Conservation (phyloP, 2,113 vertebrate species). For the Rhinoptilus africanus region DNA sequence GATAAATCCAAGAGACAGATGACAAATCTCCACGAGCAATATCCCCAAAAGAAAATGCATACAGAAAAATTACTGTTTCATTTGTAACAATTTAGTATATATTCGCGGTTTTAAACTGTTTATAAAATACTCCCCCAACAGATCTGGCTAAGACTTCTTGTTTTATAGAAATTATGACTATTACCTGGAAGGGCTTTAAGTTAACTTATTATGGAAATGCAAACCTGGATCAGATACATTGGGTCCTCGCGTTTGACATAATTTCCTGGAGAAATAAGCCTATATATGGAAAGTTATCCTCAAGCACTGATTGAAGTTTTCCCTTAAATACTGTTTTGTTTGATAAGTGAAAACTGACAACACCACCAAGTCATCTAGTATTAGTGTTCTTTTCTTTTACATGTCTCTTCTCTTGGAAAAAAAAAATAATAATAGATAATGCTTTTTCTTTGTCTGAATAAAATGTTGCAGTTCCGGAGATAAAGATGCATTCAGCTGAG, state of each 20-base stretch:
- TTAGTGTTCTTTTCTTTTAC: slow-evolving; percentile 50
- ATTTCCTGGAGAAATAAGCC: neutral
- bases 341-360: slow-evolving; percentile 42
- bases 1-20: neutral
- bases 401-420: slow-evolving; percentile 10
- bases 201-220: neutral
- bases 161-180: neutral
- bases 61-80: neutral
- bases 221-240: neutral
- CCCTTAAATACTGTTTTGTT: slow-evolving; percentile 51
- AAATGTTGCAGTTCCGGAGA: slow-evolving; percentile 83
- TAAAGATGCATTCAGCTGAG: slow-evolving; percentile 82
- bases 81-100: neutral
- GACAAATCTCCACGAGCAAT: neutral
- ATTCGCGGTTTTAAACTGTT: neutral
- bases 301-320: neutral
- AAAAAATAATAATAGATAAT: slow-evolving; percentile 58
- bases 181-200: neutral
- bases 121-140: neutral
- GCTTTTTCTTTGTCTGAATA: slow-evolving; percentile 69
- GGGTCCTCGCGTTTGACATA: neutral
- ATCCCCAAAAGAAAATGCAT: neutral
- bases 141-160: neutral
- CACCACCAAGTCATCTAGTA: slow-evolving; percentile 20
- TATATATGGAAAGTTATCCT: neutral